Percentiles rank a stretch among this genome's conserved stretches.
phyloP scores from a whole-genome alignment of 2,888 invertebrate species.

The Ornithoptera alexandrae region DNA sequence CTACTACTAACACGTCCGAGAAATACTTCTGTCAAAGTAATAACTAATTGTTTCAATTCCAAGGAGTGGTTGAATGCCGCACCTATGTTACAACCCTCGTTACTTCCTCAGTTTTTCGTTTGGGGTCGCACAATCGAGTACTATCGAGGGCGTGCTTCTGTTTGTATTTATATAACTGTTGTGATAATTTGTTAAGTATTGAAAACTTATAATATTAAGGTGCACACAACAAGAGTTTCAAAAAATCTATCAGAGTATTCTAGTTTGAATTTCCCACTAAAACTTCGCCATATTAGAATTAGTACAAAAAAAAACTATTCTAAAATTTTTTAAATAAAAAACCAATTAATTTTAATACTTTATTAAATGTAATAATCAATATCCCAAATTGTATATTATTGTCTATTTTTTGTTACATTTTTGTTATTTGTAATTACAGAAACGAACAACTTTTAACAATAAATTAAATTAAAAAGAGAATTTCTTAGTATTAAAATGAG shows the following conservation, averaged over 20 bases:
- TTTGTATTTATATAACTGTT: neutral
- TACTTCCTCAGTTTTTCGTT: conserved; percentile 50
- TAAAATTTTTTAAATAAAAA: neutral
- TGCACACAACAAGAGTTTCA: neutral
- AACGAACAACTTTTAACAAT: neutral
- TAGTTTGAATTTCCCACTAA: conserved; percentile 35
- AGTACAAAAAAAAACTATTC: conserved; percentile 15
- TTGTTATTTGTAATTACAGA: neutral
- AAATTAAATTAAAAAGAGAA: neutral
- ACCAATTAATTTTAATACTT: neutral
- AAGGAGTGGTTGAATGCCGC: conserved; percentile 67
- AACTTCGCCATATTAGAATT: conserved; percentile 25
- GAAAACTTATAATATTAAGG: neutral
- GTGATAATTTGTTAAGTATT: neutral
- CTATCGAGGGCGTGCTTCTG: conserved; percentile 1
- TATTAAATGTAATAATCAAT: too few relatives aligned
- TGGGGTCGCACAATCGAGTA: conserved; percentile 30
- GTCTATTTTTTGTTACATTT: neutral
- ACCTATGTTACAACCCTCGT: conserved; percentile 58
- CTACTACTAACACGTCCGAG: conserved; percentile 41
- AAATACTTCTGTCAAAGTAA: conserved; percentile 48
- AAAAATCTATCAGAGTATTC: neutral
- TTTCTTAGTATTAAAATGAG: neutral
- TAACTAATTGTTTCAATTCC: conserved; percentile 68
- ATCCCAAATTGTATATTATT: too few relatives aligned